Conservation (phyloP, 2,113 vertebrate genomes). For the Melanerpes aurifrons region DNA sequence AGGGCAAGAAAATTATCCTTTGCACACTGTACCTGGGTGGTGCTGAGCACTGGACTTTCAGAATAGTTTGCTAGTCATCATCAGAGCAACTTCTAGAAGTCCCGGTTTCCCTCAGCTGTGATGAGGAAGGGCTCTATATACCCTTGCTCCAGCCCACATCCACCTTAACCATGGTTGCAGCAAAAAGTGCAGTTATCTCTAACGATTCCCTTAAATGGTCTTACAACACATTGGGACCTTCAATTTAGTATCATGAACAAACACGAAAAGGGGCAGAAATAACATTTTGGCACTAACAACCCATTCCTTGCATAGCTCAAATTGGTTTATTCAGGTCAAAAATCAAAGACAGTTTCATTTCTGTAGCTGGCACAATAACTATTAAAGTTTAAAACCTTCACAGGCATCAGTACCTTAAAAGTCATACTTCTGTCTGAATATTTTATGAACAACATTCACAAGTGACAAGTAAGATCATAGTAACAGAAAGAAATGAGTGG, state of each 20-base stretch:
- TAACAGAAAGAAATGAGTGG: slow-evolving; percentile 5
- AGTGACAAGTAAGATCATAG: slow-evolving; percentile 18
- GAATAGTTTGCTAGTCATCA: background rate
- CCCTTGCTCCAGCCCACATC: background rate
- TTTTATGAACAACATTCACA: background rate
- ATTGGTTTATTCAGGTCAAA: slow-evolving; percentile 50
- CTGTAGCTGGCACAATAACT: slow-evolving; percentile 26
- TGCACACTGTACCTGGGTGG: background rate
- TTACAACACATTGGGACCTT: background rate
- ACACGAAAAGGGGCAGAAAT: background rate
- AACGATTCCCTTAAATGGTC: background rate
- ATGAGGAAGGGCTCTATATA: background rate
- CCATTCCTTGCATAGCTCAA: background rate
- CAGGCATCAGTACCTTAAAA: background rate
- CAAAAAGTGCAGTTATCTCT: background rate
- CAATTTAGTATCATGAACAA: background rate
- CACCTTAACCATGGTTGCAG: background rate
- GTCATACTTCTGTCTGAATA: slow-evolving; percentile 20
- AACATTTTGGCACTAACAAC: background rate
- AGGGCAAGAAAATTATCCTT: background rate
- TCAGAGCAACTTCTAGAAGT: background rate
- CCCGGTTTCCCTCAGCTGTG: background rate
- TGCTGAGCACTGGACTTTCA: background rate
- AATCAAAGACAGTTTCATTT: slow-evolving; percentile 46
- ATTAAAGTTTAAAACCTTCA: slow-evolving; percentile 45